Evolutionary conservation across 2,888 invertebrate genomes (phyloP), one percentile per base, ranked within the genome.

Genomic region (Camptogramma bilineatum): DNA sequence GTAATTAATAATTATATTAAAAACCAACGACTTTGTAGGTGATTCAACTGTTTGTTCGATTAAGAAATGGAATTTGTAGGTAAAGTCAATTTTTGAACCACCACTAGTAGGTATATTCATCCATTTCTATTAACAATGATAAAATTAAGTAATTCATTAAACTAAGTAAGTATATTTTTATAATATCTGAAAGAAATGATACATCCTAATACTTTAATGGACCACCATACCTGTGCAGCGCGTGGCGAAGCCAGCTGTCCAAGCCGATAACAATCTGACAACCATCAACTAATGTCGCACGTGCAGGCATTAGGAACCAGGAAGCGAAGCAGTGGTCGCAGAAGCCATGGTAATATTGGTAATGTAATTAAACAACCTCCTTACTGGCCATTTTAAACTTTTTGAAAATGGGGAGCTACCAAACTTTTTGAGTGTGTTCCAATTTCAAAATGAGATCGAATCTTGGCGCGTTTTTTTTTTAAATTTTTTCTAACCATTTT

Each of bases 181-280:
- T 44, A 3, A 44, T 16, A 24, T 10, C 28, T 39, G 7, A 1
- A 13, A 39, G 34, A 17, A 51, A n/a, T 7, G 8, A 17, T 47
- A 3, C 2, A 44, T n/a, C 31, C 16, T 16, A 52, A 57, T 46
- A 24, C 39, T 64, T 58, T 59, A n/a, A 64, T 54, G 64, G 58
- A 24, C 53, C 61, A 57, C 47, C 24, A 53, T 70, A 69, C 66
- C 61, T 64, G 64, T 58, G 59, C 28, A 28, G 28, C 68, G 62
- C 68, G 66, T 65, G 70, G 62, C 56, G 55, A 17, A 52, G 59
- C 69, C 72, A 72, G 72, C 72, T 72, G 72, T 66, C 63, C 31
- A 50, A 10, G 10, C 21, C 19, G 72, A 72, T 72, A 72, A 69
- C 28, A 61, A 72, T 72, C 72, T 68, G 62, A 44, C 52, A 19